A percentile compares a stretch with the other conserved stretches of the same genome.
phyloP scores from a whole-genome alignment of 2,888 invertebrate species.

The Caradrina kadenii region DNA sequence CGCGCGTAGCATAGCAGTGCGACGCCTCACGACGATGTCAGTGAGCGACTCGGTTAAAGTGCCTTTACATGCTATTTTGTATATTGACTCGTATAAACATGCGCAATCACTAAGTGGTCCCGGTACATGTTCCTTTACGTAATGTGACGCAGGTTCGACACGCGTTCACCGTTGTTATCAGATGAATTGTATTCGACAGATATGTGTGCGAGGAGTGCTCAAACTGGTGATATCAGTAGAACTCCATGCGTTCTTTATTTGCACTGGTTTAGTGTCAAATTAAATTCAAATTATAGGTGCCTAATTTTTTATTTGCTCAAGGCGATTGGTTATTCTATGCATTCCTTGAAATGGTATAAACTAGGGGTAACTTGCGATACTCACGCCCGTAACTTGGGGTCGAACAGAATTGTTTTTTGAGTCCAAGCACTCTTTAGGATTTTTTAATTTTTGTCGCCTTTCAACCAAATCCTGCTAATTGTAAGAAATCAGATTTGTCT shows the following conservation, averaged over 20 bases:
- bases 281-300: background rate
- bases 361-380: too few relatives aligned
- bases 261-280: background rate
- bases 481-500: too few relatives aligned
- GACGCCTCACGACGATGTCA: too few relatives aligned
- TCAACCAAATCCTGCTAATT: too few relatives aligned
- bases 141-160: background rate
- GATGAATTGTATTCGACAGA: conserved; percentile 24
- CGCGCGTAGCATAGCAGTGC: background rate
- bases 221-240: background rate
- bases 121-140: conserved; percentile 11
- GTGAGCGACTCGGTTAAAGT: conserved; percentile 38
- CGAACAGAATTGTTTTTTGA: too few relatives aligned
- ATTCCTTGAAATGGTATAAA: too few relatives aligned
- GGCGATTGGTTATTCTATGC: too few relatives aligned
- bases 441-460: too few relatives aligned
- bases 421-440: too few relatives aligned
- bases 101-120: conserved; percentile 7
- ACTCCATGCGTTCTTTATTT: background rate
- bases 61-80: conserved; percentile 45
- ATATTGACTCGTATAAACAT: conserved; percentile 3
- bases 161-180: conserved; percentile 41
- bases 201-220: background rate
- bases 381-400: too few relatives aligned
- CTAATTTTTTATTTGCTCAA: too few relatives aligned